Conservation (phyloP, 2,888 invertebrate species). For the Monoplex corrugatus region DNA sequence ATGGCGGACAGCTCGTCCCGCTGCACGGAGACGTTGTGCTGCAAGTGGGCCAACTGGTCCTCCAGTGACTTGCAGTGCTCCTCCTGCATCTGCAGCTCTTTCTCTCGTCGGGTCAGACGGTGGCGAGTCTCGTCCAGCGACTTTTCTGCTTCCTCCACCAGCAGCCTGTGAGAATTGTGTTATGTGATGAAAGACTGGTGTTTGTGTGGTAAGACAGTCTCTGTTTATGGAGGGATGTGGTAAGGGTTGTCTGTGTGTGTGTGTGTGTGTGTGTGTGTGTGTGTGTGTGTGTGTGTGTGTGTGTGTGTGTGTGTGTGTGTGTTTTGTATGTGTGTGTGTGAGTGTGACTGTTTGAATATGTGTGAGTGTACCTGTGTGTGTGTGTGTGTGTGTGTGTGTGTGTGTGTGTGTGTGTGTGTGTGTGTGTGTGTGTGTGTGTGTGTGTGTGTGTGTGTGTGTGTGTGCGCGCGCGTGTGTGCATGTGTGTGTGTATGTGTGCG, state of each 20-base stretch:
- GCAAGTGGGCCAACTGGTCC: constrained; percentile 66
- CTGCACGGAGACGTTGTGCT: constrained; percentile 54
- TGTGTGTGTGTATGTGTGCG: neutral
- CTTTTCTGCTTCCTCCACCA: constrained; percentile 80
- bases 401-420: neutral
- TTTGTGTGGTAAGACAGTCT: neutral
- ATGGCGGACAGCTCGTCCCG: constrained; percentile 76
- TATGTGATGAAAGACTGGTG: neutral
- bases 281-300: neutral
- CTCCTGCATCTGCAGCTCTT: constrained; percentile 74
- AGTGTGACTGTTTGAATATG: neutral
- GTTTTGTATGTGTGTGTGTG: no score
- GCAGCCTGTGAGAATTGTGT: constrained; percentile 65
- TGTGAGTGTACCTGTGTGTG: no score
- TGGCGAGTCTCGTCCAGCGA: constrained; percentile 75
- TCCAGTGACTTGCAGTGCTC: constrained; percentile 72
- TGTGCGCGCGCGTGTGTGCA: neutral
- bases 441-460: neutral
- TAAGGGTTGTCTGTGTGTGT: neutral
- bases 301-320: neutral
- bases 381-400: neutral
- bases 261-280: constrained; percentile 6
- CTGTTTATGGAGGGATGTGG: neutral
- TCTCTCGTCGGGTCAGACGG: constrained; percentile 73
- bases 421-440: neutral